phyloP scores from a whole-genome alignment of 2,797 vertebrate genomes.

The Gadopsis bispinosus region DNA sequence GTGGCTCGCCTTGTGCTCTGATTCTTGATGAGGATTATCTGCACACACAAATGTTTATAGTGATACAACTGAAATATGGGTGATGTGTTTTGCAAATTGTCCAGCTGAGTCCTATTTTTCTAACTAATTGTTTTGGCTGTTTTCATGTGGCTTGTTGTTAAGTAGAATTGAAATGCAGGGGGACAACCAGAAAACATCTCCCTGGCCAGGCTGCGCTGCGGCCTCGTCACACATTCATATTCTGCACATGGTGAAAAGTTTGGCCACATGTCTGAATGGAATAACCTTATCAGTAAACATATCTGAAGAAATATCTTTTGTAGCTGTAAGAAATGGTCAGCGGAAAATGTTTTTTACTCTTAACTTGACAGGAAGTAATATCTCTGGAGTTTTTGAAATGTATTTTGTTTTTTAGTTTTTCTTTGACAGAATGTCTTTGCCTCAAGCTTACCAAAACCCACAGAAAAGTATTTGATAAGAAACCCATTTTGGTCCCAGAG shows the following conservation, averaged over 20 bases:
- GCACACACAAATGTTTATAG: slow-evolving; percentile 27
- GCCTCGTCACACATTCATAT: not conserved
- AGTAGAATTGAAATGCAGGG: slow-evolving; percentile 14
- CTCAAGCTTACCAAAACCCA: not conserved
- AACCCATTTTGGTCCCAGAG: not conserved
- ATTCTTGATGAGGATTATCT: slow-evolving; percentile 36
- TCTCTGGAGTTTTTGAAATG: not conserved
- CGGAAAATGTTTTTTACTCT: slow-evolving; percentile 3
- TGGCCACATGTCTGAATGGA: slow-evolving; percentile 7
- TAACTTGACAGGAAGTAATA: not conserved
- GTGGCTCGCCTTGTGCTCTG: slow-evolving; percentile 34
- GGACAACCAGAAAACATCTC: slow-evolving; percentile 25
- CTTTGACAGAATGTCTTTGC: not conserved
- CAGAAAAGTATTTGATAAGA: not conserved
- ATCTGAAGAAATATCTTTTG: slow-evolving; percentile 17
- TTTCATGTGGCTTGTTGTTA: slow-evolving; percentile 39
- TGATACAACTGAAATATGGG: slow-evolving; percentile 23
- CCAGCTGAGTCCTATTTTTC: slow-evolving; percentile 22
- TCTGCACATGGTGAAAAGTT: slow-evolving; percentile 11
- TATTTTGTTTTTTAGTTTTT: not conserved
- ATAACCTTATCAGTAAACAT: slow-evolving; percentile 29
- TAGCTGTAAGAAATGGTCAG: not conserved
- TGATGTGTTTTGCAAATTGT: slow-evolving; percentile 29
- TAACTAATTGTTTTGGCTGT: slow-evolving; percentile 30
- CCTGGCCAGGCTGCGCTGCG: not conserved